Conservation (phyloP, 1,140 invertebrate genomes). For the Drosophila carrolli region DNA sequence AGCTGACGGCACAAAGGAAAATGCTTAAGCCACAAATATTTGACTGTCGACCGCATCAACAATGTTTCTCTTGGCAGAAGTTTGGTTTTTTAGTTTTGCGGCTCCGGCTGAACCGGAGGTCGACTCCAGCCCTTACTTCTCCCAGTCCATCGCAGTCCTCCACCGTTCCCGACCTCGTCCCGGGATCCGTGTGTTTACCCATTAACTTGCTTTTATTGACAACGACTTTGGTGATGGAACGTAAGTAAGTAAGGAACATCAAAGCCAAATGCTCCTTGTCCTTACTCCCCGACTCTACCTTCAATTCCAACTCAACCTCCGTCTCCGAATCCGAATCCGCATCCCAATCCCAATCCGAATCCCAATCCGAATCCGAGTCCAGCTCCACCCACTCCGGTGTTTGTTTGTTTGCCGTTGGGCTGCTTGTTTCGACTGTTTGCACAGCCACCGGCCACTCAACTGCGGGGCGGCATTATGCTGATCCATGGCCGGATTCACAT, state of each 20-base stretch:
- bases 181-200: conserved; percentile 58
- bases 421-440: conserved; percentile 66
- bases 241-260: conserved; percentile 74
- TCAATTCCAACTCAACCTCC: too few relatives aligned
- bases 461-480: too few relatives aligned
- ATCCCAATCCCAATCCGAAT: too few relatives aligned
- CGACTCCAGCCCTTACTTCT: background rate
- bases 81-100: conserved; percentile 76
- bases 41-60: conserved; percentile 66
- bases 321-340: too few relatives aligned
- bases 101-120: conserved; percentile 8
- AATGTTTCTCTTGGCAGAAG: conserved; percentile 68
- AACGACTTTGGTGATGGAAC: conserved; percentile 78
- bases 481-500: conserved; percentile 60
- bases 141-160: background rate
- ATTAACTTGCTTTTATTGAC: conserved; percentile 80
- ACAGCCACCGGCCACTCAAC: conserved; percentile 29
- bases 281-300: background rate
- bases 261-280: conserved; percentile 64
- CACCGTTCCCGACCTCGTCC: background rate
- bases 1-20: conserved; percentile 52
- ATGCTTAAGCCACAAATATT: conserved; percentile 72
- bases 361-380: background rate
- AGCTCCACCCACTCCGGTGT: conserved; percentile 8
- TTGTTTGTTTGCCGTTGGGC: conserved; percentile 41